These are phyloP conservation scores for Agonopterix heracliana DNA, from an alignment of 2,888 invertebrate species.

Conservation along the genomic window DNA sequence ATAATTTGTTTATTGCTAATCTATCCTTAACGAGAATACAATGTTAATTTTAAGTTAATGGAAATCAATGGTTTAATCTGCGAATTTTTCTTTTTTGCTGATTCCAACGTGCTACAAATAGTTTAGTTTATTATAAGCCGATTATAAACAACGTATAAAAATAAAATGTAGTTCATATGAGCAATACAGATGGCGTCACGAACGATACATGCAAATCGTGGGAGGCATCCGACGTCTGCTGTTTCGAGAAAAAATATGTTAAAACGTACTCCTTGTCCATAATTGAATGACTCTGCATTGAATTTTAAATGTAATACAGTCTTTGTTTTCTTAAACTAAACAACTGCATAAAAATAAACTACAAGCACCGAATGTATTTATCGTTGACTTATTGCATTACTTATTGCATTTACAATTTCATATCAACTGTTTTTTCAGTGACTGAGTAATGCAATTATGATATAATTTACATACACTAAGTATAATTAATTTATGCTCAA, in stretches of 20 bases:
- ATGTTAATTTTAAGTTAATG: too few relatives aligned
- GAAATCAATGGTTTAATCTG: too few relatives aligned
- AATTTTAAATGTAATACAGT: constrained; percentile 57
- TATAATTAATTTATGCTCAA: constrained; percentile 16
- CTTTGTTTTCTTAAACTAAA: constrained; percentile 44
- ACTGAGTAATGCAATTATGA: background rate
- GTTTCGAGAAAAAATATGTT: constrained; percentile 44
- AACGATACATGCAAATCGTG: constrained; percentile 33
- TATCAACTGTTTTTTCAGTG: background rate
- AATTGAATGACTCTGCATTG: constrained; percentile 56
- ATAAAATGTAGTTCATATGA: constrained; percentile 28
- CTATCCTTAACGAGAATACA: too few relatives aligned
- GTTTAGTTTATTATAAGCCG: background rate
- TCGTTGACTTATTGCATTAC: constrained; percentile 4
- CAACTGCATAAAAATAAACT: constrained; percentile 5
- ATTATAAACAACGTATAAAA: constrained; percentile 8
- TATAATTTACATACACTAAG: constrained; percentile 6
- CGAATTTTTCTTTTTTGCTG: background rate
- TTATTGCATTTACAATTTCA: background rate
- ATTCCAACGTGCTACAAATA: constrained; percentile 1
- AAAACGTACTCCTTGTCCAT: constrained; percentile 41
- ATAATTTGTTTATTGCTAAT: too few relatives aligned
- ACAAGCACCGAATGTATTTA: constrained; percentile 28
- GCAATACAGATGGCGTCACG: constrained; percentile 22
- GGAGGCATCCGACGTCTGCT: constrained; percentile 37